Conservation (phyloP, 2,888 invertebrate genomes). For the Caenorhabditis doughertyi region DNA sequence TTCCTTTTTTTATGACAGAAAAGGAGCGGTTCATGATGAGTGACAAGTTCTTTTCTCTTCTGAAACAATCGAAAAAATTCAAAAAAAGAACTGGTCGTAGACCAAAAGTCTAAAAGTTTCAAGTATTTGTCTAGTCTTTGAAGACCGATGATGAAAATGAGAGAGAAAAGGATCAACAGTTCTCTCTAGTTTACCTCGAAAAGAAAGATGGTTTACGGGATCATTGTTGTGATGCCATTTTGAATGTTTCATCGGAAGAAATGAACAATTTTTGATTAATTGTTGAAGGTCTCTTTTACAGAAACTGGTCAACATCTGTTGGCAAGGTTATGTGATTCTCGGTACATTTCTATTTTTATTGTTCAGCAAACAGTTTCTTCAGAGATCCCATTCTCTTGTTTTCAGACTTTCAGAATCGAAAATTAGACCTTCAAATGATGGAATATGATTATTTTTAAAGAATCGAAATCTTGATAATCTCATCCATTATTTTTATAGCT, state of each 20-base stretch:
- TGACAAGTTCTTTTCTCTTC: slow-evolving; percentile 21
- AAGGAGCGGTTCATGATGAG: slow-evolving; percentile 40
- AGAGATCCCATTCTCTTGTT: no score
- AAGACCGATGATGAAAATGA: slow-evolving; percentile 38
- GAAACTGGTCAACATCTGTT: not conserved
- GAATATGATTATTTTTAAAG: no score
- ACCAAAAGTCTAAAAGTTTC: slow-evolving; percentile 49
- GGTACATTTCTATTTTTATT: no score
- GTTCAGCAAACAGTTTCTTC: no score
- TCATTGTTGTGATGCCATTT: slow-evolving; percentile 18
- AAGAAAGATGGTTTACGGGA: slow-evolving; percentile 4
- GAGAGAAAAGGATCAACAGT: slow-evolving; percentile 13
- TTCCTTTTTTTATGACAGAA: slow-evolving; percentile 7
- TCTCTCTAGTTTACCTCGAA: slow-evolving; percentile 17
- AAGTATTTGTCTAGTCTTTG: slow-evolving; percentile 47
- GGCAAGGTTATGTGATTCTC: not conserved
- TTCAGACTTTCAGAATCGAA: no score
- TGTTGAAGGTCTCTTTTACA: not conserved
- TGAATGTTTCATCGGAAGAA: not conserved
- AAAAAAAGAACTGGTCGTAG: slow-evolving; percentile 25
- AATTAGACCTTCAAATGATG: no score
- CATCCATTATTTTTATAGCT: no score
- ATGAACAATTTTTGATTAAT: slow-evolving; percentile 23
- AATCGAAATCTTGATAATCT: no score
- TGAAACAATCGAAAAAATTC: no score